These are phyloP conservation scores for Neoarius graeffei DNA, from an alignment of 2,113 vertebrate genomes.

Conservation along the genomic window DNA sequence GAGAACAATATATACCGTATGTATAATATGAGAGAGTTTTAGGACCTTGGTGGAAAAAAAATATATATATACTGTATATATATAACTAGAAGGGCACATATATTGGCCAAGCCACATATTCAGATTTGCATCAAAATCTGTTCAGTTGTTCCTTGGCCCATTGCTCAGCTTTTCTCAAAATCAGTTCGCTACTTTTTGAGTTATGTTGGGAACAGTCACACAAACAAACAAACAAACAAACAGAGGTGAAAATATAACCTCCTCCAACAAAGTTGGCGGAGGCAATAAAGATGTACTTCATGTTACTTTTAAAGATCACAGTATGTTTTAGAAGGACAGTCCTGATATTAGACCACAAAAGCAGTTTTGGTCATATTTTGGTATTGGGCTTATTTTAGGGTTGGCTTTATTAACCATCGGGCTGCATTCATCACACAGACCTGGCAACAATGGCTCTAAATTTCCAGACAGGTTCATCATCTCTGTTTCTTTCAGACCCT, in stretches of 20 bases:
- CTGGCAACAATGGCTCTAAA: not conserved
- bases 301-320: not conserved
- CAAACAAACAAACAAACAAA: too few relatives aligned
- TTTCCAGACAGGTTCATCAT: conserved; percentile 32
- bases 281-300: not conserved
- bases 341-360: not conserved
- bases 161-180: too few relatives aligned
- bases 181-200: too few relatives aligned
- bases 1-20: not conserved
- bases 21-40: not conserved
- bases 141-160: too few relatives aligned
- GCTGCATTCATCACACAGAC: not conserved
- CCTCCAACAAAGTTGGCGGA: too few relatives aligned
- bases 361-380: not conserved
- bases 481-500: conserved; percentile 14
- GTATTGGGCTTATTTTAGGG: not conserved
- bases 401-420: not conserved
- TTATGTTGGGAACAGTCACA: too few relatives aligned
- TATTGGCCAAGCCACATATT: too few relatives aligned
- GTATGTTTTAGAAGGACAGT: not conserved
- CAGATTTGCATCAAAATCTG: too few relatives aligned
- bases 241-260: too few relatives aligned
- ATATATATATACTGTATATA: too few relatives aligned
- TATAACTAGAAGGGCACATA: too few relatives aligned
- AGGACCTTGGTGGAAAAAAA: too few relatives aligned